These are phyloP conservation scores for Erebia epiphron DNA, from an alignment of 2,888 invertebrate species.

Conservation along the genomic window DNA sequence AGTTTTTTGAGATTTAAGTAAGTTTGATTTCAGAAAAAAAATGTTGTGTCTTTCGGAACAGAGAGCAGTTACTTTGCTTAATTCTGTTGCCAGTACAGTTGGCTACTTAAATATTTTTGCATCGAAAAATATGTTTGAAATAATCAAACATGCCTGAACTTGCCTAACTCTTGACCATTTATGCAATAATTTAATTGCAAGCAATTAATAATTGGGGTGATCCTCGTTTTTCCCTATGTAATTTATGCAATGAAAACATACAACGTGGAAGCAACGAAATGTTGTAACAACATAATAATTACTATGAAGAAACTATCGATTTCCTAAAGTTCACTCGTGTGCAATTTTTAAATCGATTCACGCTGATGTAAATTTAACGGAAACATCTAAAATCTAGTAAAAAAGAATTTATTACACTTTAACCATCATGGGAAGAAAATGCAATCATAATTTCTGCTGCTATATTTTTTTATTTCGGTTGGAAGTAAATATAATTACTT, in stretches of 20 bases:
- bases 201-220: conserved; percentile 1
- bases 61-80: no score
- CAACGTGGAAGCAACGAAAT: conserved; percentile 2
- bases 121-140: no score
- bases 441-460: conserved; percentile 1
- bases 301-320: conserved; percentile 5
- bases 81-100: no score
- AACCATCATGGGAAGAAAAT: not conserved
- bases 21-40: no score
- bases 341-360: conserved; percentile 7
- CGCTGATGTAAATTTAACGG: not conserved
- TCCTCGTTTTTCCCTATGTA: not conserved
- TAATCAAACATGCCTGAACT: no score
- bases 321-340: not conserved
- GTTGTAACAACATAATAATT: not conserved
- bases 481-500: no score
- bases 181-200: not conserved
- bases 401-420: not conserved
- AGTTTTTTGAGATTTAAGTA: no score
- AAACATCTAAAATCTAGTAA: conserved; percentile 2
- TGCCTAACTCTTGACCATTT: not conserved
- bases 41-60: no score
- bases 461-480: not conserved
- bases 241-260: conserved; percentile 1
- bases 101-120: no score